Evolutionary conservation across 2,113 vertebrate species (phyloP).

Genomic region (Macrotus californicus): DNA sequence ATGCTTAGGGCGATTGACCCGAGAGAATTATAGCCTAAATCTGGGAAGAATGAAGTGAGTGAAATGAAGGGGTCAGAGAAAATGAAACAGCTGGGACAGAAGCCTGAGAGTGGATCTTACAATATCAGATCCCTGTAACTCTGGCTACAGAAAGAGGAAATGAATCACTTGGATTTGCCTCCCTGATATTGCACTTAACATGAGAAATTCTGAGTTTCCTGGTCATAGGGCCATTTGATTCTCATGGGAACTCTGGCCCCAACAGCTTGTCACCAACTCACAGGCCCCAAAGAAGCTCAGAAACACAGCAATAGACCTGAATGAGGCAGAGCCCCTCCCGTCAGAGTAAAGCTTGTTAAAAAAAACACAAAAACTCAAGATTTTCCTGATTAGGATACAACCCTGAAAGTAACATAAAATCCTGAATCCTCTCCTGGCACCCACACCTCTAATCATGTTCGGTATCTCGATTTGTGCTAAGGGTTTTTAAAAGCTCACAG

Average conservation of each 20-base stretch:
- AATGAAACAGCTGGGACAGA: background rate
- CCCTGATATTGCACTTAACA: background rate
- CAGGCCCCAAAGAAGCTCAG: background rate
- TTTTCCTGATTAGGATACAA: background rate
- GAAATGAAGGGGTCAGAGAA: background rate
- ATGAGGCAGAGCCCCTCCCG: background rate
- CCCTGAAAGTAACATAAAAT: background rate
- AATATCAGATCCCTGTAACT: background rate
- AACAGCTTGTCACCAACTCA: background rate
- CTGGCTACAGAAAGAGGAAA: constrained; percentile 28
- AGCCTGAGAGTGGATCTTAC: background rate
- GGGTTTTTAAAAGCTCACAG: constrained; percentile 55
- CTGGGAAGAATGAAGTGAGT: background rate
- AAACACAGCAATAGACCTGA: background rate
- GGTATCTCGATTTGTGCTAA: background rate
- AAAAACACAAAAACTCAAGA: background rate
- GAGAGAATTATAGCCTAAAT: background rate
- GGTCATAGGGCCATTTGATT: background rate
- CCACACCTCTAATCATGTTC: background rate
- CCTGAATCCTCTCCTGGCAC: background rate
- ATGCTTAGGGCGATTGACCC: background rate
- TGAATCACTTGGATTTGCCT: constrained; percentile 12
- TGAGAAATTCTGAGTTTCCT: constrained; percentile 28
- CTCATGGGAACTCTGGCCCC: background rate
- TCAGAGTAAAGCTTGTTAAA: background rate